phyloP scores from a whole-genome alignment of 2,797 vertebrate genomes.

The Echeneis naucrates region DNA sequence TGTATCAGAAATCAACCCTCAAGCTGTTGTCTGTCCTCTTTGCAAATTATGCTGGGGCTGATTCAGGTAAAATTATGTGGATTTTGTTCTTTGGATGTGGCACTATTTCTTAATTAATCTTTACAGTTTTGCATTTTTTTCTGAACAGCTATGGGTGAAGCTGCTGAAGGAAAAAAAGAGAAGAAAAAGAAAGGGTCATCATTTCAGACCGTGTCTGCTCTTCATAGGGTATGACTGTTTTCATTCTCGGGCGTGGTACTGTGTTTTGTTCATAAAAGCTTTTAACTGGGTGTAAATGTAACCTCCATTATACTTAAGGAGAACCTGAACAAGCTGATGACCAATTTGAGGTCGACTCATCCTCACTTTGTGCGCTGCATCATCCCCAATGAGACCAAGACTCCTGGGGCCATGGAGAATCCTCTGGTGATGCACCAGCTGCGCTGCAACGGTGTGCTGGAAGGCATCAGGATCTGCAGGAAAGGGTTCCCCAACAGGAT shows the following conservation, averaged over 20 bases:
- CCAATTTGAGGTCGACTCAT: constrained; percentile 87
- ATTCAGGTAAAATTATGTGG: constrained; percentile 78
- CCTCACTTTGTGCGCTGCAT: constrained; percentile 91
- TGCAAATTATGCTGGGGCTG: constrained; percentile 80
- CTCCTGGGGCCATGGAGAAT: constrained; percentile 85
- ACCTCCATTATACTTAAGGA: constrained; percentile 70
- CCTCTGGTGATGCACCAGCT: constrained; percentile 89
- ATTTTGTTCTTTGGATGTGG: not conserved
- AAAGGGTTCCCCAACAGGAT: constrained; percentile 91
- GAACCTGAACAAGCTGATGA: constrained; percentile 89
- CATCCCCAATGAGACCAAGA: constrained; percentile 91
- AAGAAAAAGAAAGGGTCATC: constrained; percentile 92
- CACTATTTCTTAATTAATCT: no score
- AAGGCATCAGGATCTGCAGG: constrained; percentile 90
- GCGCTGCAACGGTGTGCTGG: constrained; percentile 88
- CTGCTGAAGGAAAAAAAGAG: constrained; percentile 49
- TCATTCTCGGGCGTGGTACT: not conserved
- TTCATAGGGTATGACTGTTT: constrained; percentile 94
- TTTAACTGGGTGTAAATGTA: not conserved
- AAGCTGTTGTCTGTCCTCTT: constrained; percentile 73
- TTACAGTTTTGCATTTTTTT: no score
- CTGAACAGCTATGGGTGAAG: constrained; percentile 29
- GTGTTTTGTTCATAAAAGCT: constrained; percentile 15
- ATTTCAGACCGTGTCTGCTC: constrained; percentile 91
- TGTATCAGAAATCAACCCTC: constrained; percentile 87